These are phyloP conservation scores for Hemichromis elongatus DNA, from an alignment of 2,113 vertebrate genomes.

Conservation along the genomic window DNA sequence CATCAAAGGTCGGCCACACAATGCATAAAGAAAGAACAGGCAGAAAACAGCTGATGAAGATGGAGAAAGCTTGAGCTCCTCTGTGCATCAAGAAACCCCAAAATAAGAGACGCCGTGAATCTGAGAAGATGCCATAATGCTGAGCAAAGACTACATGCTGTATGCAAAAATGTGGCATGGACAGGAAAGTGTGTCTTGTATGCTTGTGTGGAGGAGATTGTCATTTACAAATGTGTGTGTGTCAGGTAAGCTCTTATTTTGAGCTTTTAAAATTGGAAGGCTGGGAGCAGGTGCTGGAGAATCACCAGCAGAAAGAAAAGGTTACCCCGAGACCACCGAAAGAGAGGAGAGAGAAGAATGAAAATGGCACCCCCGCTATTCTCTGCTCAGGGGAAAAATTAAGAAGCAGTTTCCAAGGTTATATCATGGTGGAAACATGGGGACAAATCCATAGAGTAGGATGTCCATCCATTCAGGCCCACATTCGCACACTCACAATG, in stretches of 20 bases:
- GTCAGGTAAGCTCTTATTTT: constrained; percentile 10
- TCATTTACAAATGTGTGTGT: background rate
- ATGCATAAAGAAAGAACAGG: background rate
- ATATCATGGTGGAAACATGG: constrained; percentile 18
- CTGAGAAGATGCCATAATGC: background rate
- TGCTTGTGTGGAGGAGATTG: background rate
- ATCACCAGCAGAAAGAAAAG: constrained; percentile 12
- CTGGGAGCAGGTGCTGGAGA: constrained; percentile 53
- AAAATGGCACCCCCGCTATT: constrained; percentile 2
- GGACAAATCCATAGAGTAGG: background rate
- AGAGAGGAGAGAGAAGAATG: constrained; percentile 16
- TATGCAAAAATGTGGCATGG: background rate
- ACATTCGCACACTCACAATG: background rate
- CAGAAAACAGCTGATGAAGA: background rate
- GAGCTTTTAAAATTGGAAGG: constrained; percentile 19
- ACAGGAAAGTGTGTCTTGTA: background rate
- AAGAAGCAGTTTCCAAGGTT: constrained; percentile 53
- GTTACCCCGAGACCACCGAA: constrained; percentile 3
- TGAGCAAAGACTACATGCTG: background rate
- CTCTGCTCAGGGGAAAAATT: constrained; percentile 4
- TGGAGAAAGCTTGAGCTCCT: background rate
- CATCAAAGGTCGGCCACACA: background rate
- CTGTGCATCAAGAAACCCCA: background rate
- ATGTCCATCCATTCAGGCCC: background rate
- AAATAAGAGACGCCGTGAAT: background rate